A percentile compares a stretch with the other conserved stretches of the same genome.
Conservation (phyloP, 2,113 vertebrate species). For the Carassius carassius region DNA sequence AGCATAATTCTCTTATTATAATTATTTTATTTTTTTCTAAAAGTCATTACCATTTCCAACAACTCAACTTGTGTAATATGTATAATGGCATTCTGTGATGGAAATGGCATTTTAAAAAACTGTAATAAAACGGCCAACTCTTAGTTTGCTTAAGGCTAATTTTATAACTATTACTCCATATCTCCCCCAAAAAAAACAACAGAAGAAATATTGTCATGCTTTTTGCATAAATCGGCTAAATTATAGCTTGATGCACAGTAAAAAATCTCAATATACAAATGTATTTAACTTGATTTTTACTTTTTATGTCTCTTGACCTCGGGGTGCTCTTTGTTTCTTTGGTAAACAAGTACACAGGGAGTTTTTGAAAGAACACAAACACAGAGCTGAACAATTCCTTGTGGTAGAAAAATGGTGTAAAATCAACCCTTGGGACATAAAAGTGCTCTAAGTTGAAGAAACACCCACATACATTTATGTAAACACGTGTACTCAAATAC, state of each 20-base stretch:
- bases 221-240: not conserved
- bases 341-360: not conserved
- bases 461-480: constrained; percentile 15
- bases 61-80: not conserved
- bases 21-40: not conserved
- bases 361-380: not conserved
- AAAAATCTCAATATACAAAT: not conserved
- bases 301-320: not conserved
- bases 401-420: not conserved
- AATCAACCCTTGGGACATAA: not conserved
- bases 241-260: not conserved
- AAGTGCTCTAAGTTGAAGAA: constrained; percentile 1
- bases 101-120: not conserved
- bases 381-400: not conserved
- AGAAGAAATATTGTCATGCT: not conserved
- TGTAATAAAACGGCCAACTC: not conserved
- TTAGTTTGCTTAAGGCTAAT: not conserved
- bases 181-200: not conserved
- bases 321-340: not conserved
- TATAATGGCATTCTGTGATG: not conserved
- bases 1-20: not conserved
- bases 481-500: not conserved
- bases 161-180: not conserved
- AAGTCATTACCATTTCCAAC: not conserved
- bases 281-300: not conserved